Percentiles rank a stretch among this genome's conserved stretches.
phyloP scores from a whole-genome alignment of 2,113 vertebrate genomes.

The Numenius arquata region DNA sequence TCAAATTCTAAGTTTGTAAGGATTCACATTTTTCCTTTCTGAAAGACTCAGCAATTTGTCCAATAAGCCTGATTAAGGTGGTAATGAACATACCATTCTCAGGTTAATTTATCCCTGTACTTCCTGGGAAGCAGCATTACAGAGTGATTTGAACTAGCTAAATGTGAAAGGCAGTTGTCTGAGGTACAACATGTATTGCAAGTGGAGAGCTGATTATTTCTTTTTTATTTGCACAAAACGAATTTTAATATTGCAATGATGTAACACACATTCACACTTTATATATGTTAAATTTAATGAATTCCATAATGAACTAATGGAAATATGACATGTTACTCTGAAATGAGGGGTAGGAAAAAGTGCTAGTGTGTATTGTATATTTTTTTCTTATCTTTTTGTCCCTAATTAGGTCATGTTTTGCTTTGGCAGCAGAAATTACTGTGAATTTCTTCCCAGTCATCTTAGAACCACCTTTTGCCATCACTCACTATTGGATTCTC shows the following conservation, averaged over 20 bases:
- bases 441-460: neutral
- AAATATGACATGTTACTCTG: rapidly evolving
- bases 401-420: neutral
- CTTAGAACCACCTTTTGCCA: neutral
- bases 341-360: neutral
- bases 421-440: neutral
- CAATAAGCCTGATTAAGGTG: neutral
- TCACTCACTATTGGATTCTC: neutral
- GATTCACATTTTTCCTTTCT: neutral
- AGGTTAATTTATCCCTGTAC: neutral
- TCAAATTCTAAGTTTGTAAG: neutral
- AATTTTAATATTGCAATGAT: neutral
- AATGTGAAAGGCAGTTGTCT: neutral
- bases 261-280: neutral
- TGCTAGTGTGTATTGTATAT: neutral
- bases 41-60: neutral
- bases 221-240: neutral
- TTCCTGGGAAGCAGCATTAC: neutral
- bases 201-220: neutral
- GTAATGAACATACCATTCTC: neutral
- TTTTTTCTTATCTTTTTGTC: neutral
- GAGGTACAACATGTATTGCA: neutral
- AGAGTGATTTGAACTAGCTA: neutral
- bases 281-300: neutral
- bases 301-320: rapidly evolving